These are phyloP conservation scores for Aporophyla lueneburgensis DNA, from an alignment of 2,888 invertebrate species.

Conservation along the genomic window DNA sequence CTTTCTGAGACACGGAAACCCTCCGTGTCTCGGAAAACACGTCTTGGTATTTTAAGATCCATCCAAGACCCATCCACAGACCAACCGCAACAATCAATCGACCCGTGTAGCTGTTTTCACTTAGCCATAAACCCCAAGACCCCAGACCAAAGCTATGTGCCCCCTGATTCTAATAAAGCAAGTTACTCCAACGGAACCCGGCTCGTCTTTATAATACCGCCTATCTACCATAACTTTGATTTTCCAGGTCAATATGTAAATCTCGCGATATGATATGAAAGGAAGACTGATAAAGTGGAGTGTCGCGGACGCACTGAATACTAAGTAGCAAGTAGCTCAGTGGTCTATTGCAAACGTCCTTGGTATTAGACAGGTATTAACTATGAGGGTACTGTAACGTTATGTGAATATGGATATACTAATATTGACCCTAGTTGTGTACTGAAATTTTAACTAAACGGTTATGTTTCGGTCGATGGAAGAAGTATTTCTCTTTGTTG, in stretches of 20 bases:
- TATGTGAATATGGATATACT: conserved; percentile 47
- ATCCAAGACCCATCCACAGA: no score
- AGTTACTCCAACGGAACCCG: background rate
- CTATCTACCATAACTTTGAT: conserved; percentile 37
- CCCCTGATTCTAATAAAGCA: background rate
- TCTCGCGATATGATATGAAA: conserved; percentile 50
- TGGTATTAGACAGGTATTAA: conserved; percentile 50
- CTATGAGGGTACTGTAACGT: conserved; percentile 23
- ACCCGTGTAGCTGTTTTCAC: no score
- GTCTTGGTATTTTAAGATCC: no score
- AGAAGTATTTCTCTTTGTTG: conserved; percentile 12
- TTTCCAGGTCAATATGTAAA: conserved; percentile 58
- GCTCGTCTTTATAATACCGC: conserved; percentile 7
- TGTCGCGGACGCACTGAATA: conserved; percentile 50
- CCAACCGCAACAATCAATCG: no score
- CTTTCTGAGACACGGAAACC: no score
- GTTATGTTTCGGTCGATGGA: background rate
- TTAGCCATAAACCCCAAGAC: no score
- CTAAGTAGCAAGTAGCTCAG: conserved; percentile 32
- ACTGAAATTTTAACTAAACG: conserved; percentile 31
- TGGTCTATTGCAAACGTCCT: conserved; percentile 44
- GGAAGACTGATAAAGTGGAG: conserved; percentile 42
- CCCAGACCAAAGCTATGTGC: background rate
- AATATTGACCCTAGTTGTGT: conserved; percentile 34
- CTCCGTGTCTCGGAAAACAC: no score